These are phyloP conservation scores for Leucania comma DNA, from an alignment of 2,888 invertebrate species.

Conservation along the genomic window DNA sequence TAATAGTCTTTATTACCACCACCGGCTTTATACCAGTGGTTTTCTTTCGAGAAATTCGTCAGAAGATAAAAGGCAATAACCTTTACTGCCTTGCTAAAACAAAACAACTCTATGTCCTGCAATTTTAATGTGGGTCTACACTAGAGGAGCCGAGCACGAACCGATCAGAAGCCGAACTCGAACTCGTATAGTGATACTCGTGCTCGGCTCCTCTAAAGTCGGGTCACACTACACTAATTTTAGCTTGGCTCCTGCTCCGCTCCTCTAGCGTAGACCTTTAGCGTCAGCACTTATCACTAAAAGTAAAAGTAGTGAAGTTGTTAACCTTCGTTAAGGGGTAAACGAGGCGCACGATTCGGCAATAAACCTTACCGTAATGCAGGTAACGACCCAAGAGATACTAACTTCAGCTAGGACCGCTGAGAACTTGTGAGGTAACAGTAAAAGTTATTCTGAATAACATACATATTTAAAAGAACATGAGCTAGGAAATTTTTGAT, in stretches of 20 bases:
- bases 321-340: constrained; percentile 24
- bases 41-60: too few relatives aligned
- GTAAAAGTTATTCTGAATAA: constrained; percentile 30
- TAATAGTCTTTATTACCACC: too few relatives aligned
- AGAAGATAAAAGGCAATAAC: not conserved
- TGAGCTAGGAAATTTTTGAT: too few relatives aligned
- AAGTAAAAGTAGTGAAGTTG: constrained; percentile 43
- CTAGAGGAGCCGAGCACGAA: too few relatives aligned
- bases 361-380: constrained; percentile 55
- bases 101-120: not conserved
- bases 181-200: too few relatives aligned
- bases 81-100: not conserved
- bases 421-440: constrained; percentile 23
- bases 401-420: constrained; percentile 36
- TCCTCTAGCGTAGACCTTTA: not conserved
- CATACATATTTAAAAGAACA: constrained; percentile 13
- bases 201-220: too few relatives aligned
- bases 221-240: too few relatives aligned
- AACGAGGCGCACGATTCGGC: constrained; percentile 47
- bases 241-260: too few relatives aligned
- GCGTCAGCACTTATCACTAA: constrained; percentile 10
- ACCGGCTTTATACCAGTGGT: too few relatives aligned
- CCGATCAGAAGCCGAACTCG: too few relatives aligned
- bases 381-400: constrained; percentile 59
- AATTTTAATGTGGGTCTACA: too few relatives aligned